Conservation (phyloP, 2,797 vertebrate genomes). For the Gymnodraco acuticeps region DNA sequence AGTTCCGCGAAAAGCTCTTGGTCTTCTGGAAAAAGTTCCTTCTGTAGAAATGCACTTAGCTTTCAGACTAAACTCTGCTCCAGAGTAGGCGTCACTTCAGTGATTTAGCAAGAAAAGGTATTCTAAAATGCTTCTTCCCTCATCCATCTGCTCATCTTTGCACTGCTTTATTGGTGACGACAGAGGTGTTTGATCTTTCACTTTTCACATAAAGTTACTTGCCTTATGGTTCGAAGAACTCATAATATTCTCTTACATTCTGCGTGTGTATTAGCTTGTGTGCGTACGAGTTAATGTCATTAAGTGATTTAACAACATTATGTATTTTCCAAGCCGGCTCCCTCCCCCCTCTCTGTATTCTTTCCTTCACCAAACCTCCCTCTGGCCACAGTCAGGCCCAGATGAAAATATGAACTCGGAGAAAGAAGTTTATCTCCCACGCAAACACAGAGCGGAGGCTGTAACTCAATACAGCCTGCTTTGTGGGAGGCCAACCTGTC, state of each 20-base stretch:
- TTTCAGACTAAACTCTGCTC: conserved; percentile 27
- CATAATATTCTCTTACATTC: conserved; percentile 4
- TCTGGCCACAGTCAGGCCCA: conserved; percentile 50
- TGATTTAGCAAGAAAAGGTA: conserved; percentile 28
- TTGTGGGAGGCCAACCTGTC: conserved; percentile 77
- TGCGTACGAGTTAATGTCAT: conserved; percentile 29
- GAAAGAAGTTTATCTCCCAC: conserved; percentile 77
- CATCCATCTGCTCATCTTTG: conserved; percentile 56
- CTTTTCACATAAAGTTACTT: conserved; percentile 33
- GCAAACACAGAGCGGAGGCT: conserved; percentile 67
- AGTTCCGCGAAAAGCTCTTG: not conserved
- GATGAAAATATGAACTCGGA: conserved; percentile 74
- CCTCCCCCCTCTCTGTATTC: conserved; percentile 23
- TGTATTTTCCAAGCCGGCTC: conserved; percentile 30
- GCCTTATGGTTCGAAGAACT: conserved; percentile 22
- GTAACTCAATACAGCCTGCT: conserved; percentile 73
- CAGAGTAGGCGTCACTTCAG: conserved; percentile 10
- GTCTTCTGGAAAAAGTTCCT: not conserved
- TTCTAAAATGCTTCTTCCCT: conserved; percentile 26
- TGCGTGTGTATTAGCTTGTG: conserved; percentile 21
- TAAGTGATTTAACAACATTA: conserved; percentile 52
- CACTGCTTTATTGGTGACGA: conserved; percentile 29
- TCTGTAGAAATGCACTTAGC: conserved; percentile 1
- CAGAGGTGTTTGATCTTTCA: conserved; percentile 35
- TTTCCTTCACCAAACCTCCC: conserved; percentile 36